A percentile compares a stretch with the other conserved stretches of the same genome.
Conservation (phyloP, 2,113 vertebrate species). For the Trichechus manatus region DNA sequence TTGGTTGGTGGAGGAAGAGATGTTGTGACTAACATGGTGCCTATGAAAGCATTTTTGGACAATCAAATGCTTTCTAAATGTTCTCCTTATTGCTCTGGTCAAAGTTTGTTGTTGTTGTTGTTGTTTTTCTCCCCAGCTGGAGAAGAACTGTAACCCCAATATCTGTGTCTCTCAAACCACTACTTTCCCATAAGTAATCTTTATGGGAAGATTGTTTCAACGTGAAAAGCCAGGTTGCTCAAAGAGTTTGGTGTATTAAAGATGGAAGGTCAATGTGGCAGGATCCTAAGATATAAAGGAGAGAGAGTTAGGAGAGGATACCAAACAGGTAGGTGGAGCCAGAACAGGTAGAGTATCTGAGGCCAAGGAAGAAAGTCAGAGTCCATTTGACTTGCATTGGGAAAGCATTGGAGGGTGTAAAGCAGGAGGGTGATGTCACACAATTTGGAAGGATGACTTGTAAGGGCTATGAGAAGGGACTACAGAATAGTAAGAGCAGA, state of each 20-base stretch:
- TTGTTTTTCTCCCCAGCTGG: neutral
- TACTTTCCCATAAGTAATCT: neutral
- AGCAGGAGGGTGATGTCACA: accelerated
- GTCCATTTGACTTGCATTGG: accelerated
- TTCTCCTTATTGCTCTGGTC: neutral
- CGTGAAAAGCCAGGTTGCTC: neutral
- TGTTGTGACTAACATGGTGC: too few relatives aligned
- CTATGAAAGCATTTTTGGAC: neutral
- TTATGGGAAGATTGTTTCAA: neutral
- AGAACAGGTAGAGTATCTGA: accelerated
- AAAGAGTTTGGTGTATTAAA: accelerated
- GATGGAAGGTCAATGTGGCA: too few relatives aligned
- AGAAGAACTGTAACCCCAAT: neutral
- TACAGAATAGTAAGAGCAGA: neutral
- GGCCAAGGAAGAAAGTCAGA: too few relatives aligned
- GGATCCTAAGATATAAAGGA: too few relatives aligned
- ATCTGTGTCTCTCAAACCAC: neutral
- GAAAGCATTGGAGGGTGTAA: accelerated
- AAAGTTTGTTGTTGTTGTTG: too few relatives aligned
- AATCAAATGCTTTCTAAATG: neutral
- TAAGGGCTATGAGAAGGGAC: neutral
- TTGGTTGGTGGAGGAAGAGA: neutral
- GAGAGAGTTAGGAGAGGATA: neutral
- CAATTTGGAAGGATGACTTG: too few relatives aligned
- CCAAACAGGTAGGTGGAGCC: accelerated